These are phyloP conservation scores for Neosilurus mollespiculum DNA, from an alignment of 2,797 vertebrate species.

Conservation along the genomic window DNA sequence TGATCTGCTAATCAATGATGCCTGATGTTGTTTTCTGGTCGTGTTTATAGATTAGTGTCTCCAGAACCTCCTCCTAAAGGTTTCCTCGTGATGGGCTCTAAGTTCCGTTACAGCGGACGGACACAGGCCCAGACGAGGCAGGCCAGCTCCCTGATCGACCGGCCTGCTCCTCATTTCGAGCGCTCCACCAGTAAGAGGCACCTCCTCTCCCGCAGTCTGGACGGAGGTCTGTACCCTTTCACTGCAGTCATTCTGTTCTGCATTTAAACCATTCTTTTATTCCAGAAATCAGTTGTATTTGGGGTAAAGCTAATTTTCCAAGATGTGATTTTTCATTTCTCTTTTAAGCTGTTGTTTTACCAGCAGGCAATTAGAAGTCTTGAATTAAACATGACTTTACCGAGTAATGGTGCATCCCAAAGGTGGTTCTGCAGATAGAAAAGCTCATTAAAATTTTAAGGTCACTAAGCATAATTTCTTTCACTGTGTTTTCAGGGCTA, in stretches of 20 bases:
- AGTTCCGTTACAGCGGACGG: slow-evolving; percentile 96
- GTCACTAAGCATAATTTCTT: slow-evolving; percentile 1
- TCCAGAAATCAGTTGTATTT: slow-evolving; percentile 20
- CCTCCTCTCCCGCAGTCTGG: slow-evolving; percentile 93
- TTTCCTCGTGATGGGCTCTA: slow-evolving; percentile 97
- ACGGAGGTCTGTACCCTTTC: slow-evolving; percentile 82
- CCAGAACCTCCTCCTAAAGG: slow-evolving; percentile 96
- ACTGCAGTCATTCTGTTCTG: slow-evolving; percentile 2
- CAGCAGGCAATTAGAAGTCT: slow-evolving; percentile 31
- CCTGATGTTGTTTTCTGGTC: slow-evolving; percentile 4
- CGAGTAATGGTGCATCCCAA: slow-evolving; percentile 16
- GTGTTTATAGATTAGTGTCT: slow-evolving; percentile 82
- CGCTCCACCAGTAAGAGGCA: slow-evolving; percentile 96
- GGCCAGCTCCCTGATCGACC: slow-evolving; percentile 92
- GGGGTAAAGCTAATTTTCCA: slow-evolving; percentile 11
- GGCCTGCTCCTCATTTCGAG: slow-evolving; percentile 92
- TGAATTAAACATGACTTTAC: slow-evolving; percentile 37
- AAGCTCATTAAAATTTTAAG: slow-evolving; percentile 37
- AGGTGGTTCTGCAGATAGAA: slow-evolving; percentile 17
- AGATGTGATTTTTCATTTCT: slow-evolving; percentile 8
- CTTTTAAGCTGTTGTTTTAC: slow-evolving; percentile 23
- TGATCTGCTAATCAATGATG: background rate
- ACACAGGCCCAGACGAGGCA: slow-evolving; percentile 96
- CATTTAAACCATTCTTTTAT: slow-evolving; percentile 2
- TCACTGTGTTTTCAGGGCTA: slow-evolving; percentile 1